Evolutionary conservation across 2,797 vertebrate genomes (phyloP), one percentile per base, ranked within the genome.

Genomic region (Lophura swinhoii): DNA sequence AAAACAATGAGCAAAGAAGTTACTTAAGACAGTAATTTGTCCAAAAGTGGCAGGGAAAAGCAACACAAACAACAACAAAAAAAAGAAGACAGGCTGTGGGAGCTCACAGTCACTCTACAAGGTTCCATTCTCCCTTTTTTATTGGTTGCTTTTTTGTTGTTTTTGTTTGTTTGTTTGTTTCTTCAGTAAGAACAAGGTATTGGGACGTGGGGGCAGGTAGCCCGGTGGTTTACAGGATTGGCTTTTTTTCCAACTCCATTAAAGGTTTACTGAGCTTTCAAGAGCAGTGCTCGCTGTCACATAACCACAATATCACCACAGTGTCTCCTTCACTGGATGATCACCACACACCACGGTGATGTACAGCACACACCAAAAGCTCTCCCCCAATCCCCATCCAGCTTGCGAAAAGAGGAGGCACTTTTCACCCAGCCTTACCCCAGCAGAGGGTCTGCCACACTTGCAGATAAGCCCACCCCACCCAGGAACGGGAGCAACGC

Each of bases 301-400:
- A 18, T 72, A 76, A 85, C 79, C 41, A 26, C 88, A 70, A 14
- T 5, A 60, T 39, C 81, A 28, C 78, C 12, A 51, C 74, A 33
- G 64, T 10, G 1, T 78, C 81, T 23, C 33, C 81, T 41, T 35
- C 14, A 2, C 28, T 48, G 13, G 2, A n/a, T 1, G 12, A 37
- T 23, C 3, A 1, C 2, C 6, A 2, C 2, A 13, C 4, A 44
- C 4, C 6, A 14, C 1, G 9, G 3, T 2, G 13, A 43, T 7
- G 44, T 72, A 35, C 6, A 7, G 56, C 10, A 28, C 44, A 1
- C n/a, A 22, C 16, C 53, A 20, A 43, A 70, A 82, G 7, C 51
- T 87, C 74, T 87, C 31, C 33, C n/a, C 43, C 29, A 48, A 10
- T 68, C 14, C 6, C 70, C 67, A 72, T 39, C 33, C 22, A 1